Evolutionary conservation across 2,888 invertebrate genomes (phyloP).

Genomic region (Drosophila ustulata): DNA sequence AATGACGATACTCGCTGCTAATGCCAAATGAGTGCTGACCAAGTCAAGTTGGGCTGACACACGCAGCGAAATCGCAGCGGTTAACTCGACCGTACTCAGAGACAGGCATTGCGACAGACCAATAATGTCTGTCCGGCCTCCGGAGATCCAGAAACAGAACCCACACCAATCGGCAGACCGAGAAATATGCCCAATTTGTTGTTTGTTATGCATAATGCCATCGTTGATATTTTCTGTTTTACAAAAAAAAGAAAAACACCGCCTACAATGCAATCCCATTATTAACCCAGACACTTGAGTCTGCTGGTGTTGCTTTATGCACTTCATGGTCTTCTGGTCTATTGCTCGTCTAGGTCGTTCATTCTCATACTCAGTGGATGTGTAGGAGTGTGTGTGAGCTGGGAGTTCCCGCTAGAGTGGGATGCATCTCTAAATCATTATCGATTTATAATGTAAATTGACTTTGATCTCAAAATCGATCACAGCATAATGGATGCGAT

Average conservation of each 20-base stretch:
- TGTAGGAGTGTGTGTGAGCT: slow-evolving; percentile 21
- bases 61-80: slow-evolving; percentile 42
- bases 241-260: slow-evolving; percentile 43
- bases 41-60: slow-evolving; percentile 45
- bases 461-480: slow-evolving; percentile 20
- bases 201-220: slow-evolving; percentile 53
- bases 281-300: slow-evolving; percentile 71
- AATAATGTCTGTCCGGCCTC: no score
- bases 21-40: slow-evolving; percentile 40
- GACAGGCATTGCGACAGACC: not conserved
- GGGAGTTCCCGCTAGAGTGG: slow-evolving; percentile 47
- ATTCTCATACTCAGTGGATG: slow-evolving; percentile 13
- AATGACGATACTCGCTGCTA: slow-evolving; percentile 13
- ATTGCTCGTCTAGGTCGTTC: slow-evolving; percentile 17
- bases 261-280: slow-evolving; percentile 71
- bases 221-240: slow-evolving; percentile 27
- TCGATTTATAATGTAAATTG: slow-evolving; percentile 29
- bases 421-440: slow-evolving; percentile 16
- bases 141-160: slow-evolving; percentile 1
- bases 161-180: slow-evolving; percentile 5
- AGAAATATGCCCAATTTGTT: slow-evolving; percentile 54
- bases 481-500: slow-evolving; percentile 12
- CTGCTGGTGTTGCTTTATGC: slow-evolving; percentile 29
- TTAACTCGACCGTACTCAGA: slow-evolving; percentile 16
- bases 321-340: slow-evolving; percentile 27